Conservation (phyloP, 2,888 invertebrate species). For the Onthophagus sagittarius region DNA sequence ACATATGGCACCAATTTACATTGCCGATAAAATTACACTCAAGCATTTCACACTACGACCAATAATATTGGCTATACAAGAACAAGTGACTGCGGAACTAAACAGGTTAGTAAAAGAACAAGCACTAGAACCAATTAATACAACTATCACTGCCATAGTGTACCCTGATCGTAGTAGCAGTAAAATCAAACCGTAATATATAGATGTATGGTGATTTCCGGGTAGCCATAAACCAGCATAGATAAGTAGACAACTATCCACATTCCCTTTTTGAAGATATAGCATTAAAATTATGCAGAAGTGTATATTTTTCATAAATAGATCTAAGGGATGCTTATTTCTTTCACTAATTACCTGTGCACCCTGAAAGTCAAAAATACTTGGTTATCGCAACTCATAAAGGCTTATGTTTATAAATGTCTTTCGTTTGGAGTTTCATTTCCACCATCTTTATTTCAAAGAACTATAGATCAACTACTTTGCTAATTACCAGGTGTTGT, state of each 20-base stretch:
- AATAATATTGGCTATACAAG: slow-evolving; percentile 20
- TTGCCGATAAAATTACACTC: not conserved
- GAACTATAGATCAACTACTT: slow-evolving; percentile 7
- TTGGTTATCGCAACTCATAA: slow-evolving; percentile 9
- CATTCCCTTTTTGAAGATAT: slow-evolving; percentile 25
- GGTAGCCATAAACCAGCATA: slow-evolving; percentile 26
- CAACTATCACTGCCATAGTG: slow-evolving; percentile 26
- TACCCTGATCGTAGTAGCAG: slow-evolving; percentile 28
- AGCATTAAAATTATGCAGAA: slow-evolving; percentile 20
- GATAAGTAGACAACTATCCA: slow-evolving; percentile 20
- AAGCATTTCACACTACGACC: slow-evolving; percentile 5
- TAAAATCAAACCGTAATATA: slow-evolving; percentile 29
- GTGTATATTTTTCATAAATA: slow-evolving; percentile 23
- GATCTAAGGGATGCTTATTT: slow-evolving; percentile 24
- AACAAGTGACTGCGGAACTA: slow-evolving; percentile 28
- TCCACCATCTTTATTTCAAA: slow-evolving; percentile 4
- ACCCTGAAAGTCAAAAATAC: slow-evolving; percentile 12
- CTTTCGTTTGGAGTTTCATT: slow-evolving; percentile 6
- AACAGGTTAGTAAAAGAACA: slow-evolving; percentile 24
- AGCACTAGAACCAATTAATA: slow-evolving; percentile 29
- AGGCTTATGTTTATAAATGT: slow-evolving; percentile 10
- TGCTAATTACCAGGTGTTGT: not conserved
- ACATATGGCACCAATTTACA: not conserved
- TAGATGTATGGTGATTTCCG: slow-evolving; percentile 29
- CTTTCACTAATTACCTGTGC: slow-evolving; percentile 23